Base-by-base conservation (phyloP, 2,797 vertebrate species). In the Peromyscus aztecus region DNA sequence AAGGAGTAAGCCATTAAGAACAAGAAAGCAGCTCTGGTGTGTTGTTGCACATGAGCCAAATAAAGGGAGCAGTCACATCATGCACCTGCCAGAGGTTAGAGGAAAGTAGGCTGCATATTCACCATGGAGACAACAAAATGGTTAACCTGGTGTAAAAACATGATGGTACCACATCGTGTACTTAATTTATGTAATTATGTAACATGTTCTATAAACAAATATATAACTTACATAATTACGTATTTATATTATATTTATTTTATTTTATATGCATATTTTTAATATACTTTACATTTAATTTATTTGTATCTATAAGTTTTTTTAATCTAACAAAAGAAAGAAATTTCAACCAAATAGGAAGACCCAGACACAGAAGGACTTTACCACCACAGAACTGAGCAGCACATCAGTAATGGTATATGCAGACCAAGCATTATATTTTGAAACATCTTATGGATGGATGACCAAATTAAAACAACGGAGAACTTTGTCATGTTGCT, bases 381-480 rank as follows among this genome's bases (percentile, higher is more conserved):
- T 43, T 10, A 77, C 19, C 23, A 40, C 85, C 92, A 78, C 6
- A 91, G 46, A 94, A 67, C 76, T 89, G 88, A 85, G 80, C 34
- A 77, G 9, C 29, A 78, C 12, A 61, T 83, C 24, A 83, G 19
- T 37, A 91, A 80, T 17, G 29, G 90, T 76, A 67, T 49, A 61
- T 67, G 6, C 8, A 94, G 23, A 57, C 89, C 73, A 92, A 92
- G 88, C 13, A 75, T 24, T 7, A 37, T 78, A 59, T 5, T 92
- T 92, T 23, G 86, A 76, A 87, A 90, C 31, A 95, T 11, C 9
- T 2, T 14, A 77, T 46, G 3, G 11, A 29, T 91, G 11, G 65
- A 69, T 83, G 24, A 84, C 16, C 21, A 96, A 87, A 6, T 75
- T 93, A 29, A 95, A 91, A 95, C 31, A 10, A 84, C 93, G 86